Evolutionary conservation across 2,797 vertebrate species (phyloP).

Genomic region (Gallinago stenura): DNA sequence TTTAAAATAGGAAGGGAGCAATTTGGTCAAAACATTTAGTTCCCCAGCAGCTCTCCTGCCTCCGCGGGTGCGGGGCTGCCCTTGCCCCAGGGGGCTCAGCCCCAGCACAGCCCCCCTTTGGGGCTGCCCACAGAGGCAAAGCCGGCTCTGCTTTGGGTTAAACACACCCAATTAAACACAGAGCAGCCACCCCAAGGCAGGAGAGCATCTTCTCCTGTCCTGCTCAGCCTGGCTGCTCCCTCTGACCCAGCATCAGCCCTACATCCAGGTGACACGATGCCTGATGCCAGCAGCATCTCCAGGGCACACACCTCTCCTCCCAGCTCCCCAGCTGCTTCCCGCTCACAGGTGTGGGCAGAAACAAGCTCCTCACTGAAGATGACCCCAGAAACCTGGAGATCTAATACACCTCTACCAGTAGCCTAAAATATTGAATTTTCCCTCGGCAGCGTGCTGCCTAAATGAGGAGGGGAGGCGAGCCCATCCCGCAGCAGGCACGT

Average conservation of each 20-base stretch:
- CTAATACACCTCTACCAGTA: background rate
- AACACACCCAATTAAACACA: background rate
- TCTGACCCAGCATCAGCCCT: accelerated
- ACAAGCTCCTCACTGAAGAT: background rate
- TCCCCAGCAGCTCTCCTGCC: background rate
- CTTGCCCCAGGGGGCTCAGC: background rate
- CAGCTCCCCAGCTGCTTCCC: background rate
- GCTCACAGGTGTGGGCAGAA: background rate
- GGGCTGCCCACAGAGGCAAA: background rate
- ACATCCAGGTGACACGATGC: accelerated
- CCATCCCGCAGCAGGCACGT: background rate
- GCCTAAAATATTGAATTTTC: background rate
- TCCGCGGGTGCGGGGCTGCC: accelerated
- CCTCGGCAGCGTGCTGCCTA: background rate
- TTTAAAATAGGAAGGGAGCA: background rate
- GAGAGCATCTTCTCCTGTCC: background rate
- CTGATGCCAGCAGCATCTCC: background rate
- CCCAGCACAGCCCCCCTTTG: background rate
- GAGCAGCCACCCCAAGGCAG: background rate
- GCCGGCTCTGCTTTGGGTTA: background rate
- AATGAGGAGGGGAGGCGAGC: background rate
- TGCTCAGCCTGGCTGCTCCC: background rate
- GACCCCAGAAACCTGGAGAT: conserved; percentile 23
- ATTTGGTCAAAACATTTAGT: background rate
- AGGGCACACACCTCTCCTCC: background rate